phyloP scores from a whole-genome alignment of 2,113 vertebrate genomes.

The Chinchilla lanigera region DNA sequence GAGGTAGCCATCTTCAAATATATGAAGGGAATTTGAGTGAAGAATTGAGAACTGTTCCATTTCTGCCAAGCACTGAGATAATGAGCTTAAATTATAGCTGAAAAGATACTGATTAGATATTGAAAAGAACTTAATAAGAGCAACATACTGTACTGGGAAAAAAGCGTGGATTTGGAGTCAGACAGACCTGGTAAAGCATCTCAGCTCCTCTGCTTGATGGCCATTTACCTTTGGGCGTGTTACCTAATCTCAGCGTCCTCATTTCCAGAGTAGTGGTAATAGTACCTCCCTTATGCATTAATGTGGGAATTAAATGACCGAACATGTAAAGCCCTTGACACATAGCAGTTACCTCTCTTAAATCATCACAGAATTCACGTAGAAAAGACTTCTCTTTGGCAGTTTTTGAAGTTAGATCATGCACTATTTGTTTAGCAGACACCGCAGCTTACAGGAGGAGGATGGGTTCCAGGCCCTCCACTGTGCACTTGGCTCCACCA shows the following conservation, averaged over 20 bases:
- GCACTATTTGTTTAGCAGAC: background rate
- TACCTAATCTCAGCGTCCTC: background rate
- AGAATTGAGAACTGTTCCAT: constrained; percentile 42
- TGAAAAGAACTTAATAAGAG: constrained; percentile 56
- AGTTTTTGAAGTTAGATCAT: background rate
- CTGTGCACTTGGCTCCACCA: background rate
- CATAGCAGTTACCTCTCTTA: background rate
- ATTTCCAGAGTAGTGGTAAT: background rate
- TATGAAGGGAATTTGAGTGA: constrained; percentile 21
- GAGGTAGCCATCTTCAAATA: background rate
- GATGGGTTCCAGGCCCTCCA: background rate
- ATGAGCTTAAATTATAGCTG: constrained; percentile 61
- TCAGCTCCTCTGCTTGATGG: background rate
- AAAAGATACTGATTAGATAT: constrained; percentile 64
- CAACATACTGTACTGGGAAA: background rate
- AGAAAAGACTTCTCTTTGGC: background rate
- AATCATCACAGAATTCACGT: constrained; percentile 28
- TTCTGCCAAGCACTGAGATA: constrained; percentile 58
- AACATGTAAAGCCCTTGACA: constrained; percentile 16
- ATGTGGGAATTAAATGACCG: constrained; percentile 17
- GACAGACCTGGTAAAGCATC: constrained; percentile 18
- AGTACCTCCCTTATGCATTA: background rate
- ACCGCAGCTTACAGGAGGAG: background rate
- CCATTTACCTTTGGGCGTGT: background rate
- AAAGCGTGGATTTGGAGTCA: constrained; percentile 32